These are phyloP conservation scores for Zophobas morio DNA, from an alignment of 1,140 invertebrate species.

Conservation along the genomic window DNA sequence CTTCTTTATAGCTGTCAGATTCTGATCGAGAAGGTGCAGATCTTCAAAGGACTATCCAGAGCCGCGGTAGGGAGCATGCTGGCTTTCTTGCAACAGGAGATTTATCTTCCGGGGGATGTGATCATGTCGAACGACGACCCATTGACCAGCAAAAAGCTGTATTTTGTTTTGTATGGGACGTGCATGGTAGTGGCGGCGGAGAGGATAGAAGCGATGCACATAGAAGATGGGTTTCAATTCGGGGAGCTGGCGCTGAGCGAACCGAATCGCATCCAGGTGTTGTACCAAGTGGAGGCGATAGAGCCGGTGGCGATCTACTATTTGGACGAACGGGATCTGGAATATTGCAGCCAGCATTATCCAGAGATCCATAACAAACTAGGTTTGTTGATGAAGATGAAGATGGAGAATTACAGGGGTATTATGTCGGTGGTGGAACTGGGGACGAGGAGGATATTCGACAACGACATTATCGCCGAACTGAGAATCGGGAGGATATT, in stretches of 20 bases:
- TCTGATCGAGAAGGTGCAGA: constrained; percentile 20
- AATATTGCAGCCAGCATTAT: no score
- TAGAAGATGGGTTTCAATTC: constrained; percentile 7
- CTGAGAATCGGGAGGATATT: no score
- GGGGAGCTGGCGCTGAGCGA: neutral
- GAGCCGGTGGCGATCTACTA: no score
- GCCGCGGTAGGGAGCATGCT: neutral
- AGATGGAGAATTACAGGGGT: no score
- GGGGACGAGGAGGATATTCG: no score
- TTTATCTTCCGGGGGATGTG: neutral
- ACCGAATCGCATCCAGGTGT: no score
- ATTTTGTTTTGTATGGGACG: neutral
- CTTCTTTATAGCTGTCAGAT: constrained; percentile 26
- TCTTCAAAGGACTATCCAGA: constrained; percentile 8
- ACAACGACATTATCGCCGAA: no score
- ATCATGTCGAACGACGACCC: neutral
- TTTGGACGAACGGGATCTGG: no score
- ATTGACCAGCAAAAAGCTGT: neutral
- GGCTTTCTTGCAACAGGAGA: constrained; percentile 12
- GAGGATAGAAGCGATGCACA: neutral
- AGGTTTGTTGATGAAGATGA: no score
- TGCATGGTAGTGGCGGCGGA: neutral
- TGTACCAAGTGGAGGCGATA: no score
- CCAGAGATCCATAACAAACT: no score
- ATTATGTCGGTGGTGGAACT: no score